Evolutionary conservation across 2,797 vertebrate genomes (phyloP).

Genomic region (Fistularia tabacaria): DNA sequence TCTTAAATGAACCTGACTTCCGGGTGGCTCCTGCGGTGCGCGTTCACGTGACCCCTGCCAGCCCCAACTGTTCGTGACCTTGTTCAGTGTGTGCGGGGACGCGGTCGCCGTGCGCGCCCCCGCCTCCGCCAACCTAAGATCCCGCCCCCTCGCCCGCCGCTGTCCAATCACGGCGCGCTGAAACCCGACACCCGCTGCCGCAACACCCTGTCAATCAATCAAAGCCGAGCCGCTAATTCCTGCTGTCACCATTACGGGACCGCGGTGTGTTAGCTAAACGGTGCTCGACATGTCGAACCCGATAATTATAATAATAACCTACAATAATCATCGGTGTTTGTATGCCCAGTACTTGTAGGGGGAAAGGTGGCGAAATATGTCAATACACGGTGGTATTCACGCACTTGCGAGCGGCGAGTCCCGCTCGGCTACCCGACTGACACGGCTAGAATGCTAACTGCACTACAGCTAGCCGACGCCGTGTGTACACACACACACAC

Average conservation of each 20-base stretch:
- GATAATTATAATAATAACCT: conserved; percentile 13
- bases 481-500: too few relatives aligned
- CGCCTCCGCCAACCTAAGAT: conserved; percentile 55
- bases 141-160: conserved; percentile 39
- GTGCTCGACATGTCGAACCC: conserved; percentile 36
- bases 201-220: conserved; percentile 66
- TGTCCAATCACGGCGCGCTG: conserved; percentile 77
- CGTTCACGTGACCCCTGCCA: too few relatives aligned
- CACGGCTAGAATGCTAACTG: neutral
- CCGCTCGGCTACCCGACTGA: neutral
- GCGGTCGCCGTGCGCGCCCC: too few relatives aligned
- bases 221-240: conserved; percentile 54
- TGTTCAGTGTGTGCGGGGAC: too few relatives aligned
- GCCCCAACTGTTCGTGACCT: too few relatives aligned
- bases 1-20: too few relatives aligned
- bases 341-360: conserved; percentile 37
- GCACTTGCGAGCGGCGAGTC: conserved; percentile 4
- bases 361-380: conserved; percentile 22
- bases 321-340: conserved; percentile 36
- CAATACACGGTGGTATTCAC: conserved; percentile 23
- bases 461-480: conserved; percentile 2
- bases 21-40: too few relatives aligned
- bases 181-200: conserved; percentile 69
- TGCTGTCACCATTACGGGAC: conserved; percentile 59
- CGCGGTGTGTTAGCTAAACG: conserved; percentile 52